A percentile compares a stretch with the other conserved stretches of the same genome.
These are phyloP conservation scores for Vanessa cardui DNA, from an alignment of 2,888 invertebrate species.

Conservation along the genomic window DNA sequence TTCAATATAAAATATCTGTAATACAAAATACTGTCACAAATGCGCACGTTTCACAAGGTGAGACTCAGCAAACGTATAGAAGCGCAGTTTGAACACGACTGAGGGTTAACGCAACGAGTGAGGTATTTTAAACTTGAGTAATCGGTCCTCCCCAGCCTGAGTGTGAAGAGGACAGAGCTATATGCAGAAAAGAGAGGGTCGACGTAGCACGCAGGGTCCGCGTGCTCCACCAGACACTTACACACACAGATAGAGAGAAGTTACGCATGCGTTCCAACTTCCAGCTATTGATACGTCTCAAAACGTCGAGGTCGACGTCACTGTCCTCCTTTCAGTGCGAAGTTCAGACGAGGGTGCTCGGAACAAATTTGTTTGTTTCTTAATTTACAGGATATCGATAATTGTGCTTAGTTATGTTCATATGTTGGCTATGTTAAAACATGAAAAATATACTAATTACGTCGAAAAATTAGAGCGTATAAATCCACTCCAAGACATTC, in stretches of 20 bases:
- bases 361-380: slow-evolving; percentile 17
- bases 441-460: neutral
- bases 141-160: slow-evolving; percentile 66
- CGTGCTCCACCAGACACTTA: slow-evolving; percentile 70
- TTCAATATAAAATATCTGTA: slow-evolving; percentile 50
- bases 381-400: slow-evolving; percentile 34
- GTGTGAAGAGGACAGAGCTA: slow-evolving; percentile 57
- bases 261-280: slow-evolving; percentile 69
- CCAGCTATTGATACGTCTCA: slow-evolving; percentile 63
- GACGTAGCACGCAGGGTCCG: slow-evolving; percentile 68
- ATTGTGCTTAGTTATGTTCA: slow-evolving; percentile 16
- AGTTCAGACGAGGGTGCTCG: slow-evolving; percentile 49
- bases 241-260: slow-evolving; percentile 60
- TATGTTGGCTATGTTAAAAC: slow-evolving; percentile 18
- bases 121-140: slow-evolving; percentile 76
- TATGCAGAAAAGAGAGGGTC: slow-evolving; percentile 57
- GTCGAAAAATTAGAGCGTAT: neutral
- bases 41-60: slow-evolving; percentile 54
- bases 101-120: slow-evolving; percentile 63
- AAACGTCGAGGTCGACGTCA: slow-evolving; percentile 69
- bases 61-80: slow-evolving; percentile 54
- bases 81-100: slow-evolving; percentile 71
- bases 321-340: slow-evolving; percentile 65
- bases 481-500: neutral
- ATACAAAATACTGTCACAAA: slow-evolving; percentile 60